Conservation (phyloP, 1,140 invertebrate genomes). For the Pseudomyrmex sp. region DNA sequence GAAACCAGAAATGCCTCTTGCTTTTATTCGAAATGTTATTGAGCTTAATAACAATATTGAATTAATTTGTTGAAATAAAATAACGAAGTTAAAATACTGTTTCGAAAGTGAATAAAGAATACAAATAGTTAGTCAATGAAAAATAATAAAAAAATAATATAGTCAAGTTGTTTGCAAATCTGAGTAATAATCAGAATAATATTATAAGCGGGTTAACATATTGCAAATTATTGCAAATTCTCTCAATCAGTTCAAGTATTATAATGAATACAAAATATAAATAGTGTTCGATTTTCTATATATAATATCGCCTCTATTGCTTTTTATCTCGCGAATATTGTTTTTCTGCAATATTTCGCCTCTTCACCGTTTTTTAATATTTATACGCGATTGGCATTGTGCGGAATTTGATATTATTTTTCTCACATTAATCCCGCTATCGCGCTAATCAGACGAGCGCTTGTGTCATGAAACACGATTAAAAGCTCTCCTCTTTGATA, state of each 20-base stretch:
- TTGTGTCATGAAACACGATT: conserved; percentile 43
- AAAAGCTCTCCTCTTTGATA: conserved; percentile 38
- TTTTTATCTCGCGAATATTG: conserved; percentile 15
- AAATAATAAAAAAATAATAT: neutral
- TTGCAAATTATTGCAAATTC: neutral
- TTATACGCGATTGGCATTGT: neutral
- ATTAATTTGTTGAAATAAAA: neutral
- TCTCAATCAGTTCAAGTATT: neutral
- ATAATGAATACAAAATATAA: conserved; percentile 5
- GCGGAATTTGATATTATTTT: conserved; percentile 36
- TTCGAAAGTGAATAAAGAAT: neutral
- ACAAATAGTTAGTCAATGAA: neutral
- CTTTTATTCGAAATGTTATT: neutral
- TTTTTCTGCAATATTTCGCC: neutral
- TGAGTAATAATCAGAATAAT: neutral
- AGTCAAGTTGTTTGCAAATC: neutral
- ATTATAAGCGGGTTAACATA: neutral
- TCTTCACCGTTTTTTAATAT: conserved; percentile 30
- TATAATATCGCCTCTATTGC: neutral
- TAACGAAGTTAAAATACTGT: neutral
- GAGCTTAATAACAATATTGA: neutral
- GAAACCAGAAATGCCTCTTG: neutral
- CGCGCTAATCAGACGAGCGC: conserved; percentile 36
- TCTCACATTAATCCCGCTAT: conserved; percentile 32
- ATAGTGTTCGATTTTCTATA: conserved; percentile 11